These are phyloP conservation scores for Bombus vancouverensis DNA, from an alignment of 1,140 invertebrate species.

Conservation along the genomic window DNA sequence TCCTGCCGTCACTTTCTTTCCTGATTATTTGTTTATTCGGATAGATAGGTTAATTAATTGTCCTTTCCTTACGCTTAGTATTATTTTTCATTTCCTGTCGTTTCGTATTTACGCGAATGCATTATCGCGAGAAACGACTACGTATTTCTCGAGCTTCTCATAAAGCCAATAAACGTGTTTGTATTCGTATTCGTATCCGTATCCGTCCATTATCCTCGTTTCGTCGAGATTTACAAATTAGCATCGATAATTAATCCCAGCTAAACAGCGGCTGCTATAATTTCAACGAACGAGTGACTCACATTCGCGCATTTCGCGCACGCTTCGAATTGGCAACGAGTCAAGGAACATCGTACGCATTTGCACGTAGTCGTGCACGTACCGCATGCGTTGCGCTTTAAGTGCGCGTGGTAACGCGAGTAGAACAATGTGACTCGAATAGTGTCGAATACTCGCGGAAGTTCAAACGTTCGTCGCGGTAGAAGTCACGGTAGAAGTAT, in stretches of 20 bases:
- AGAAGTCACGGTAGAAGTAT: no score
- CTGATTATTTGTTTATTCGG: conserved; percentile 33
- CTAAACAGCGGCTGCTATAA: conserved; percentile 2
- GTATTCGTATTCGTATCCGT: no score
- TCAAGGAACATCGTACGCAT: conserved; percentile 28
- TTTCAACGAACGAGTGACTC: conserved; percentile 22
- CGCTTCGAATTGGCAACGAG: conserved; percentile 43
- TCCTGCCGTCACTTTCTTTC: background rate
- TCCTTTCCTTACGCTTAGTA: rapidly evolving
- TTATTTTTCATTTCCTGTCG: background rate
- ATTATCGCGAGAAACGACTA: no score
- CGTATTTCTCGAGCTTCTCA: no score
- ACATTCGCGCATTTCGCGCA: conserved; percentile 21
- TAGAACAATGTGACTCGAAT: conserved; percentile 13
- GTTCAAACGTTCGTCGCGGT: no score
- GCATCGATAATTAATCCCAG: background rate
- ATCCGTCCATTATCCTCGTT: no score
- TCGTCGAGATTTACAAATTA: background rate
- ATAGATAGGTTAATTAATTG: conserved; percentile 23
- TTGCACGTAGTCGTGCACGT: conserved; percentile 6
- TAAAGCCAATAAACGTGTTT: no score
- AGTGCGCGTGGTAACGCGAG: conserved; percentile 15
- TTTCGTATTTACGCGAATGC: background rate
- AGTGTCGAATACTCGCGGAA: conserved; percentile 15
- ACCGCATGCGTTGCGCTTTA: conserved; percentile 15